Evolutionary conservation across 2,888 invertebrate species (phyloP).

Genomic region (Adela reaumurella): DNA sequence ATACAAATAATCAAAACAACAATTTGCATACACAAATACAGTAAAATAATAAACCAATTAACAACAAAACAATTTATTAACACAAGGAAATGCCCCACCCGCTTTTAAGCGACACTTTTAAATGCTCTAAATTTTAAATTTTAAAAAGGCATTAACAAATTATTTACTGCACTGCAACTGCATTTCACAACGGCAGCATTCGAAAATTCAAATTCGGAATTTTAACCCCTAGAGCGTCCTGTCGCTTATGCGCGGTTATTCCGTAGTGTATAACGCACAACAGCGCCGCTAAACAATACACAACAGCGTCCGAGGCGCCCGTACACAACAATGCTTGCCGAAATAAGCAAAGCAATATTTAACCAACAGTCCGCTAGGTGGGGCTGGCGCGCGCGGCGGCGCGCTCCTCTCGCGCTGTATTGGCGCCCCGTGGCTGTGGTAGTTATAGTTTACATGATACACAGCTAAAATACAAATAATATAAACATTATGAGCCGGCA

Average conservation of each 20-base stretch:
- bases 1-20: neutral
- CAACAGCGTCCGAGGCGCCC: slow-evolving; percentile 21
- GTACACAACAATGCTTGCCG: slow-evolving; percentile 57
- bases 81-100: neutral
- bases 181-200: neutral
- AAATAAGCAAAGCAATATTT: slow-evolving; percentile 60
- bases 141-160: neutral
- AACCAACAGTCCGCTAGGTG: slow-evolving; percentile 26
- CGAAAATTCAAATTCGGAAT: neutral
- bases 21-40: neutral
- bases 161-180: neutral
- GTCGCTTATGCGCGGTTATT: neutral
- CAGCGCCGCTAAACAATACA: slow-evolving; percentile 28
- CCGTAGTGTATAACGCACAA: slow-evolving; percentile 38
- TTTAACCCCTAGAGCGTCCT: neutral
- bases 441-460: slow-evolving; percentile 60
- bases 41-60: neutral
- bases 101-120: neutral
- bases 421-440: slow-evolving; percentile 56
- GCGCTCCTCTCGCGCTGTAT: slow-evolving; percentile 35
- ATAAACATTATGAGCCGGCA: slow-evolving; percentile 49
- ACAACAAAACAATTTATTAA: neutral
- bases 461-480: slow-evolving; percentile 60
- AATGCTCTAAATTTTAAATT: neutral
- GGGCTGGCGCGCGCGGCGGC: neutral